These are phyloP conservation scores for Anneissia japonica DNA, from an alignment of 35 echinoderm and acorn worm species.

Conservation along the genomic window DNA sequence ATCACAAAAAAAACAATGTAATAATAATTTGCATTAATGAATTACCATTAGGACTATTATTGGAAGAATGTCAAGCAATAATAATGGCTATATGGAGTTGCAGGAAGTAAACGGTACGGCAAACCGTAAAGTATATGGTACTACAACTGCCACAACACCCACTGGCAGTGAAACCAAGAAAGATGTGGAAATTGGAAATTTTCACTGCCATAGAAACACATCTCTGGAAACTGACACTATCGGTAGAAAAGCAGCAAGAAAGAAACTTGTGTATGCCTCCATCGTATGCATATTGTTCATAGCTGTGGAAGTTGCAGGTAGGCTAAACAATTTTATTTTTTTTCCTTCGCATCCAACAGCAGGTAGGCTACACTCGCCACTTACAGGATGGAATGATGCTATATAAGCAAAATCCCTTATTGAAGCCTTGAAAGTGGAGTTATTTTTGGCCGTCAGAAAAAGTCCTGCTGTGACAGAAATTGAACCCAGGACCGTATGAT, in stretches of 20 bases:
- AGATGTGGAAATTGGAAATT: background rate
- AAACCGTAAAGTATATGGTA: background rate
- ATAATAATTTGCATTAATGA: no score
- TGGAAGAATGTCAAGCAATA: background rate
- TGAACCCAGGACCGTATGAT: no score
- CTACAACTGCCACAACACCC: background rate
- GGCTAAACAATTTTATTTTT: no score
- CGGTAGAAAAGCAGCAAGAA: background rate
- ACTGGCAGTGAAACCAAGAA: background rate
- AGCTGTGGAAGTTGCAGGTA: background rate
- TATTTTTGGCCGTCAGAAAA: no score
- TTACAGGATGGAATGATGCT: no score
- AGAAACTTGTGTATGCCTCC: background rate
- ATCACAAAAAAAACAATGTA: no score
- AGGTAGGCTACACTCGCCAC: no score
- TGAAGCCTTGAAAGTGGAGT: no score
- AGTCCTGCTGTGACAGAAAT: no score
- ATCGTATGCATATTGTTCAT: background rate
- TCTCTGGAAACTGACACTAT: background rate
- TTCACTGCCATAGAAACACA: background rate
- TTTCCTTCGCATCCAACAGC: no score
- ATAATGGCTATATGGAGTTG: background rate
- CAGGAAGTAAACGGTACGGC: background rate
- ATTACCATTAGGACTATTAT: no score
- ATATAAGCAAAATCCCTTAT: no score